These are phyloP conservation scores for Gerosis bhagava DNA, from an alignment of 2,888 invertebrate species.

Conservation along the genomic window DNA sequence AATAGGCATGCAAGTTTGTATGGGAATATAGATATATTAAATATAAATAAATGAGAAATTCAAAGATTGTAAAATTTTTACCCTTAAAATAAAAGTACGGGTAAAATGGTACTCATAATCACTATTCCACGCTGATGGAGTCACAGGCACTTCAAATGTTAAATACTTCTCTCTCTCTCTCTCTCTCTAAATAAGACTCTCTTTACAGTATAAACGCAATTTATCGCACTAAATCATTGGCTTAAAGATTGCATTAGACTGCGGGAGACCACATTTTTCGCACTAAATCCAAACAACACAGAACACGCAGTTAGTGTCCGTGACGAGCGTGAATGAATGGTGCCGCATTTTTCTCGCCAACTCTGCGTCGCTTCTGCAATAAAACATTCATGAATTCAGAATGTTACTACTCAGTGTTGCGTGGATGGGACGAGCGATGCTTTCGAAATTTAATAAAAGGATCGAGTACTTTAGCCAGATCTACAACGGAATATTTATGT, in stretches of 20 bases:
- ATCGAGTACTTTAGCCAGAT: slow-evolving; percentile 35
- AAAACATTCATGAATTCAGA: slow-evolving; percentile 76
- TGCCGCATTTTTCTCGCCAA: slow-evolving; percentile 71
- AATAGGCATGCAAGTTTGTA: no score
- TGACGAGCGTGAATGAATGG: slow-evolving; percentile 75
- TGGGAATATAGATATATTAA: no score
- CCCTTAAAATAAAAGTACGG: no score
- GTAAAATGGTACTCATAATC: no score
- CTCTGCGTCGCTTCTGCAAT: slow-evolving; percentile 64
- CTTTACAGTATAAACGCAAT: no score
- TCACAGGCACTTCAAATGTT: no score
- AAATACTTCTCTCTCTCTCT: no score
- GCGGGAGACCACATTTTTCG: slow-evolving; percentile 59
- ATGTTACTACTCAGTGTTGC: slow-evolving; percentile 62
- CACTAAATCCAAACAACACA: slow-evolving; percentile 69
- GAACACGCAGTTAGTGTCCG: slow-evolving; percentile 74
- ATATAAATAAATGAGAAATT: no score
- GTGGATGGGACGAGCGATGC: slow-evolving; percentile 49
- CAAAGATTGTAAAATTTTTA: no score
- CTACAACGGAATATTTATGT: slow-evolving; percentile 12
- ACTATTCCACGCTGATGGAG: no score
- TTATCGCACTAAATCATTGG: slow-evolving; percentile 50
- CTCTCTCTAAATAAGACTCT: no score
- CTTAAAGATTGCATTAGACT: slow-evolving; percentile 56
- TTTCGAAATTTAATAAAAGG: slow-evolving; percentile 39